Evolutionary conservation across 2,888 invertebrate genomes (phyloP).

Genomic region (Pseudeuparius sepicola): DNA sequence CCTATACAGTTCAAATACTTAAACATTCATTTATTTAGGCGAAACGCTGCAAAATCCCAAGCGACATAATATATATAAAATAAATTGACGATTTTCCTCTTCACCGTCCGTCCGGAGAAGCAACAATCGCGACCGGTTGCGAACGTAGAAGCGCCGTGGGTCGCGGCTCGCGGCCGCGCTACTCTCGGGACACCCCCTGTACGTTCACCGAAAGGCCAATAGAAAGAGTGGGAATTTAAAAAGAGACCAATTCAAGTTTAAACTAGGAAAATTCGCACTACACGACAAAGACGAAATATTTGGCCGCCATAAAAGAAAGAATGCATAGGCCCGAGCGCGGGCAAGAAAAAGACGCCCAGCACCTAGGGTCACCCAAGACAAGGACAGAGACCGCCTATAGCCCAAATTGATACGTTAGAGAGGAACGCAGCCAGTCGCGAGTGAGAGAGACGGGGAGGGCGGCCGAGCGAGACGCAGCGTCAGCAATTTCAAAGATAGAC

Average conservation of each 20-base stretch:
- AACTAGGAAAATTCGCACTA: constrained; percentile 32
- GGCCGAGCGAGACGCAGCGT: constrained; percentile 9
- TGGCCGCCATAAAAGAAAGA: constrained; percentile 34
- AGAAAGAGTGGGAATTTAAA: constrained; percentile 26
- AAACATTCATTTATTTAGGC: too few relatives aligned
- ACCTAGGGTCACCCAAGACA: constrained; percentile 36
- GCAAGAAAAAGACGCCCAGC: constrained; percentile 47
- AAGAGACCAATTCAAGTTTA: constrained; percentile 33
- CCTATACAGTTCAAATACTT: too few relatives aligned
- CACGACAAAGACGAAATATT: constrained; percentile 30
- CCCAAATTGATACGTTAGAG: constrained; percentile 38
- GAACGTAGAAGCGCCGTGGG: constrained; percentile 3
- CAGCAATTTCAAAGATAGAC: constrained; percentile 27
- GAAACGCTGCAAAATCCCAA: too few relatives aligned
- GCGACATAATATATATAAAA: too few relatives aligned
- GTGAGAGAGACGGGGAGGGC: too few relatives aligned
- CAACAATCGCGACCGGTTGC: too few relatives aligned
- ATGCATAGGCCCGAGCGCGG: constrained; percentile 41
- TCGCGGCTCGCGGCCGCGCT: constrained; percentile 1
- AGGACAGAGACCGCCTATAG: constrained; percentile 34
- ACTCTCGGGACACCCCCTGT: constrained; percentile 13
- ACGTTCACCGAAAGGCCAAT: constrained; percentile 24
- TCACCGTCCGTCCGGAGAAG: too few relatives aligned
- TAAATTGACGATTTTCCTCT: too few relatives aligned
- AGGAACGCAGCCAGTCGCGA: constrained; percentile 34